Percentiles rank a stretch among this genome's conserved stretches.
These are phyloP conservation scores for Acropora tenuis DNA, from an alignment of 64 coral and sea anemone genomes.

Conservation along the genomic window DNA sequence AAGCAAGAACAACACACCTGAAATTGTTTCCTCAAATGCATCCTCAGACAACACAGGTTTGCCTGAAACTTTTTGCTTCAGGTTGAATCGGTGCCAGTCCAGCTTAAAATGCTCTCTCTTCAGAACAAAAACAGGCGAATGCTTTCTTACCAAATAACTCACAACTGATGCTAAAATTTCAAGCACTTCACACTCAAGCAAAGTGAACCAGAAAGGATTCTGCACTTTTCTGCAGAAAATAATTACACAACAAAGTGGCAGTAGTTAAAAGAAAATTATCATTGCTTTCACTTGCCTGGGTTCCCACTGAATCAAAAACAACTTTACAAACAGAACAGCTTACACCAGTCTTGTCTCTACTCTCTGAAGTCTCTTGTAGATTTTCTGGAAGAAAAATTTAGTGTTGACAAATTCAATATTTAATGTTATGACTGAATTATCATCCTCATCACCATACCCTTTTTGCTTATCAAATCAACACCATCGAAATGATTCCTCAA, in stretches of 20 bases:
- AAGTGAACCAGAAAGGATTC: no score
- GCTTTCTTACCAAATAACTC: background rate
- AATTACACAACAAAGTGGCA: no score
- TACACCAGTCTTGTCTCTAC: conserved; percentile 56
- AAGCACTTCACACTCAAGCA: background rate
- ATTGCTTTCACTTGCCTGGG: conserved; percentile 16
- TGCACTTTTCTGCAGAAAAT: no score
- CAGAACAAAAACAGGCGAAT: background rate
- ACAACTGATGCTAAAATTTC: background rate
- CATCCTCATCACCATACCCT: background rate
- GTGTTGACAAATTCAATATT: background rate
- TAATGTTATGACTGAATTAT: background rate
- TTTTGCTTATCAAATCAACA: no score
- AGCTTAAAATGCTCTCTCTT: conserved; percentile 98
- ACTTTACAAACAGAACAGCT: conserved; percentile 53
- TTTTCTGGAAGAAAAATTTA: background rate
- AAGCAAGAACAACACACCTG: conserved; percentile 45
- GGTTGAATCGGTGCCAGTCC: conserved; percentile 96
- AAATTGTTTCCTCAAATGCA: conserved; percentile 91
- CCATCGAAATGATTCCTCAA: no score
- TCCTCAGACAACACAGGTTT: conserved; percentile 78
- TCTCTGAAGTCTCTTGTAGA: background rate
- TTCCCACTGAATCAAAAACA: conserved; percentile 59
- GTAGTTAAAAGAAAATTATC: no score
- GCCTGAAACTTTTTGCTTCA: conserved; percentile 86